Percentiles rank a stretch among this genome's conserved stretches.
These are phyloP conservation scores for Tetragonula carbonaria DNA, from an alignment of 2,888 invertebrate species.

Conservation along the genomic window DNA sequence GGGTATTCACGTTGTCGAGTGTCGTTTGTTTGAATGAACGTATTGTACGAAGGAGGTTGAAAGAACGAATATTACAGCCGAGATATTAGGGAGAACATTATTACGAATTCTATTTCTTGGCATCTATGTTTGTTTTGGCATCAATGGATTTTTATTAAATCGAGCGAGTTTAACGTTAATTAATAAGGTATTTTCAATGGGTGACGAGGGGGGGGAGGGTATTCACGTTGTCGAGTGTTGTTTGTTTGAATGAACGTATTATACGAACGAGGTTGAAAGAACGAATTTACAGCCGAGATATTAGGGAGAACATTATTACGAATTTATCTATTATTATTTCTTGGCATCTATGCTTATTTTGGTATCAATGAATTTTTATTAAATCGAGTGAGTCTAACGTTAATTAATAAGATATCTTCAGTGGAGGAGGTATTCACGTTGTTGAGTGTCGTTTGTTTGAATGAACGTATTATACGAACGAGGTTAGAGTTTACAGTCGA, in stretches of 20 bases:
- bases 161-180: not conserved
- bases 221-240: not conserved
- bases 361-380: not conserved
- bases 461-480: not conserved
- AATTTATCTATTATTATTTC: not conserved
- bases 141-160: slow-evolving; percentile 3
- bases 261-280: not conserved
- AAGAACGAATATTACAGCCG: not conserved
- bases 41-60: not conserved
- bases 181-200: not conserved
- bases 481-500: not conserved
- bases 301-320: not conserved
- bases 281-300: not conserved
- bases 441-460: not conserved
- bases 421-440: not conserved
- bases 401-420: not conserved
- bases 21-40: not conserved
- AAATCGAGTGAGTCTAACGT: not conserved
- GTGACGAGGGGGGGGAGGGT: no score
- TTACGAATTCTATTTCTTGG: not conserved
- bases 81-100: no score
- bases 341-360: no score
- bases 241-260: not conserved
- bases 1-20: not conserved
- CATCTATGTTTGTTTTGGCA: no score